These are phyloP conservation scores for Propithecus deckenii DNA, from an alignment of 2,797 vertebrate species.

Conservation along the genomic window DNA sequence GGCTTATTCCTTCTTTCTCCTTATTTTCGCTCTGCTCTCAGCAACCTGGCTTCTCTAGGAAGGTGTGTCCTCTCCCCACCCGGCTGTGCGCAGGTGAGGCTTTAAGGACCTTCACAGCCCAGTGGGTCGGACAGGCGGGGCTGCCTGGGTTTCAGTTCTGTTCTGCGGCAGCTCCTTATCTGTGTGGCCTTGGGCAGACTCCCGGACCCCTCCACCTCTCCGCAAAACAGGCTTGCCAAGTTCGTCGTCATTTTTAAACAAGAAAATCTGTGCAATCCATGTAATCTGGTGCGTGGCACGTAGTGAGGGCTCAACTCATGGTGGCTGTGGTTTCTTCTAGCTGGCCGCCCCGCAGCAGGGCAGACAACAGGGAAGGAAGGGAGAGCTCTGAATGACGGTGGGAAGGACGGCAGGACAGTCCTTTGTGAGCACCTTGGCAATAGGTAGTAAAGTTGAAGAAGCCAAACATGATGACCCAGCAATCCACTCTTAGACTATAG, in stretches of 20 bases:
- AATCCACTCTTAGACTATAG: accelerated
- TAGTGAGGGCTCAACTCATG: background rate
- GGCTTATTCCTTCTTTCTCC: background rate
- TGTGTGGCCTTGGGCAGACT: background rate
- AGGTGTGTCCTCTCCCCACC: background rate
- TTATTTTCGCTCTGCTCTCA: background rate
- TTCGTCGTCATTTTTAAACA: background rate
- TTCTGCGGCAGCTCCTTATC: background rate
- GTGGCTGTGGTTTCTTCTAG: background rate
- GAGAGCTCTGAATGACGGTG: background rate
- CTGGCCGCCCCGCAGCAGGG: background rate
- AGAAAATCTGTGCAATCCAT: background rate
- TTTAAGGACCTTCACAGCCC: accelerated
- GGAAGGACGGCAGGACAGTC: accelerated
- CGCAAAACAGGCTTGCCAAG: background rate
- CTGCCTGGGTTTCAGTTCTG: background rate
- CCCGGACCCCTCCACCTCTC: background rate
- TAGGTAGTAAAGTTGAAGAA: background rate
- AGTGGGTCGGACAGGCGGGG: background rate
- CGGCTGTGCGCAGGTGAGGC: accelerated
- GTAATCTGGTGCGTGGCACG: background rate
- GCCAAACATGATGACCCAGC: background rate
- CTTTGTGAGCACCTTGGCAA: background rate
- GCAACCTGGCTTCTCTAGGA: background rate
- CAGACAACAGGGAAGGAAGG: background rate